These are phyloP conservation scores for Suncus etruscus DNA, from an alignment of 2,113 vertebrate species.

Conservation along the genomic window DNA sequence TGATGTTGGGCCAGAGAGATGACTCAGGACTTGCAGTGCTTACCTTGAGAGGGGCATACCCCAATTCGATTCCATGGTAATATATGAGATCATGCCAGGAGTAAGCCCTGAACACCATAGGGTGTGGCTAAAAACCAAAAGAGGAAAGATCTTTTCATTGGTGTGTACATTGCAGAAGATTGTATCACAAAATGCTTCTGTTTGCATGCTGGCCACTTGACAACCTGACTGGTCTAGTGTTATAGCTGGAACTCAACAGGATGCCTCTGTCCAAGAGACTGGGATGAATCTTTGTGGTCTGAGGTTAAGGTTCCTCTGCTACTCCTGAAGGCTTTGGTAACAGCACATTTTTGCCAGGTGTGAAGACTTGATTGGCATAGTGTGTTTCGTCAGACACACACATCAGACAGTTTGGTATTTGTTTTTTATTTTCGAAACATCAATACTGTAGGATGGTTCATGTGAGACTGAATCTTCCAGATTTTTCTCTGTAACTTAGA, in stretches of 20 bases:
- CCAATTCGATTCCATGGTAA: too few species aligned
- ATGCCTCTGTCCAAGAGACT: conserved; percentile 66
- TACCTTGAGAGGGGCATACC: too few species aligned
- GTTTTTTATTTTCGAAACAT: background rate
- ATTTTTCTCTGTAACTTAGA: conserved; percentile 2
- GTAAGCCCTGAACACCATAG: too few species aligned
- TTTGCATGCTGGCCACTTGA: conserved; percentile 68
- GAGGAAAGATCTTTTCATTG: conserved; percentile 50
- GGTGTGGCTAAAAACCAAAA: too few species aligned
- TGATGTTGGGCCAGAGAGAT: too few species aligned
- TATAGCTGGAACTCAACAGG: conserved; percentile 73
- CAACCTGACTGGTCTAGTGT: conserved; percentile 68
- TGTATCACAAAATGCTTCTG: conserved; percentile 66
- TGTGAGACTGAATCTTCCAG: conserved; percentile 11
- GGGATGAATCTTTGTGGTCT: conserved; percentile 77
- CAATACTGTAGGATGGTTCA: background rate
- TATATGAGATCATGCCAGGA: too few species aligned
- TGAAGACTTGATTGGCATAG: conserved; percentile 75
- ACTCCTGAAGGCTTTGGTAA: conserved; percentile 79
- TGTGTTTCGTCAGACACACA: conserved; percentile 30
- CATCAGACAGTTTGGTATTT: background rate
- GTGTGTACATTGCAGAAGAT: conserved; percentile 62
- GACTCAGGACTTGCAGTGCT: too few species aligned
- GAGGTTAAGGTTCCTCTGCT: conserved; percentile 77
- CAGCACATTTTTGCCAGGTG: conserved; percentile 72